Evolutionary conservation across 1,140 invertebrate genomes (phyloP), one percentile per base, ranked within the genome.

Genomic region (Drosophila tropicalis): DNA sequence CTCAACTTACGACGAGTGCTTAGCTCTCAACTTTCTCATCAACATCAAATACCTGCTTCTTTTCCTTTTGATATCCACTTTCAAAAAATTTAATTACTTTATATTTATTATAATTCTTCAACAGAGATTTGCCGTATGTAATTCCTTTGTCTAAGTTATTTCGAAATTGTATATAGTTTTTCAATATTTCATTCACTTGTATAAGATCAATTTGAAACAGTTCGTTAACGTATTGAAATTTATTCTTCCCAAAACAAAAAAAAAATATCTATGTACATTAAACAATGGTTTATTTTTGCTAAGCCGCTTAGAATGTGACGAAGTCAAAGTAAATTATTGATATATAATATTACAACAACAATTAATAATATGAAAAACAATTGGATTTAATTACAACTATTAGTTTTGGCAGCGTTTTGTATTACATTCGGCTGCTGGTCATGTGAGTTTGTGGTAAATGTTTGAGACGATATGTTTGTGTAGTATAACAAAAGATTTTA

Each of bases 251-350:
- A 81, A 76, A 74, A 66, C 22, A 22, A 5, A 29, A 29, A 29
- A 29, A 0, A 25, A 0, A 25, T 25, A 25, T 4, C 0, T 17
- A 40, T 51, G 36, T 81, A 86, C 74, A 77, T 40, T 80, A 77
- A 81, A 81, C 56, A 68, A 68, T 81, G 63, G 70, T 77, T 85
- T 84, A 81, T 86, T 72, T 85, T 81, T 85, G 82, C 70, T 85
- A 84, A 72, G 75, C 67, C 79, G 85, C 78, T 61, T 67, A 85
- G 82, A 86, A 86, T 86, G 83, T 87, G 82, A 86, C 79, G 79
- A 86, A 86, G 82, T 85, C 79, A 60, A 84, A 41, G 58, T 90
- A 84, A 84, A 90, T 84, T 85, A 85, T 63, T 68, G 79, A 90
- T 69, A 90, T 67, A 81, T 68, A 82, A 69, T 72, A 71, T 73